Base-by-base conservation (phyloP, 2,888 invertebrate species). In the Acholoe squamosa region DNA sequence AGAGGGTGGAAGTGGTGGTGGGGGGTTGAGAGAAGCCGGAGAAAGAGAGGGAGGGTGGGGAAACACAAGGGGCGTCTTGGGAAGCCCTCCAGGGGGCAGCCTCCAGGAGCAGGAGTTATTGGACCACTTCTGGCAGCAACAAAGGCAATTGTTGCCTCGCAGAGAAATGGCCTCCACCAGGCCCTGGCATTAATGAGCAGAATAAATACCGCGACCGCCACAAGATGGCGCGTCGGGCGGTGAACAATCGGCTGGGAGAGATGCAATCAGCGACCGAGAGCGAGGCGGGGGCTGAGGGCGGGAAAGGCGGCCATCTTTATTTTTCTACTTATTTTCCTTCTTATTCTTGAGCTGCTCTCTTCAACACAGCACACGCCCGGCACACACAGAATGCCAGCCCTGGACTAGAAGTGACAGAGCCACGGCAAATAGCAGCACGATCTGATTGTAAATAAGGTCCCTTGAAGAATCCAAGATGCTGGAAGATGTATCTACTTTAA, bases 71-170 rank as follows among this genome's bases (percentile, higher is more conserved):
- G 52, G 43, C n/a, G 19, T 34, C 16, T 33, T 31, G 51, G 84
- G 86, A 10, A 25, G 33, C 12, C 31, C 25, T 54, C 25, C 28
- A 14, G 28, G 54, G 56, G 28, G 86, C 86, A 22, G 80, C 34
- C 43, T 34, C 22, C 80, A 86, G 86, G 31, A 86, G 56, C 86
- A 86, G 86, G 86, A 86, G 86, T 86, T 86, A 86, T 86, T 86
- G 86, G 86, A 86, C 86, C 86, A 86, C 86, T 25, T 54, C 56
- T 86, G 56, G 54, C 52, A 14, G 28, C 86, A 56, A 86, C 86
- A 86, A 86, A 86, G 86, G 86, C 86, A 86, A 86, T 86, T 80
- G 80, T 80, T 80, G 80, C 80, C 34, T 19, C 43, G 34, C 80
- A n/a, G 80, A 25, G 80, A 80, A 80, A 80, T 80, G 80, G 80